phyloP scores from a whole-genome alignment of 2,888 invertebrate species.

The Melanophora roralis region DNA sequence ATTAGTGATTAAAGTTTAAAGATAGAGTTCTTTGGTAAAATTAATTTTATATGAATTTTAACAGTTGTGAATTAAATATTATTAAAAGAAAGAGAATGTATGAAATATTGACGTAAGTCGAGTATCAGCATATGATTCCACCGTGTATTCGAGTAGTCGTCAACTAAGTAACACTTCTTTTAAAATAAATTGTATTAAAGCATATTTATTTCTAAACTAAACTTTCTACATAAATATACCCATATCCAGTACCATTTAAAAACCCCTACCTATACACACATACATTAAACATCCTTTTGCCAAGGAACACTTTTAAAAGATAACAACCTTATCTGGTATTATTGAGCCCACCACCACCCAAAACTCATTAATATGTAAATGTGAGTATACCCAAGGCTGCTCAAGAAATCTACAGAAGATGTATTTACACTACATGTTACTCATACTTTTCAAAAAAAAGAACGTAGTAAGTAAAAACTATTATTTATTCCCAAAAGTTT shows the following conservation, averaged over 20 bases:
- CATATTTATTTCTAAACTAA: not conserved
- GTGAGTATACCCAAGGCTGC: constrained; percentile 8
- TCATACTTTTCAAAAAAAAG: not conserved
- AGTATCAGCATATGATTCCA: too few species aligned
- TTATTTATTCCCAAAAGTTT: constrained; percentile 75
- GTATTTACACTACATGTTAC: not conserved
- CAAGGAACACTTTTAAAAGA: constrained; percentile 48
- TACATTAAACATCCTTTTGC: constrained; percentile 31
- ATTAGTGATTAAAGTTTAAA: too few species aligned
- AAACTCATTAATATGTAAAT: not conserved
- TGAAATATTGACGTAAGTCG: too few species aligned
- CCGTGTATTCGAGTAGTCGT: not conserved
- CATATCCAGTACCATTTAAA: constrained; percentile 25
- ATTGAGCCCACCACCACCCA: not conserved
- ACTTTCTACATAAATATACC: constrained; percentile 45
- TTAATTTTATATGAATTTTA: too few species aligned
- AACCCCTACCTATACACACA: constrained; percentile 53
- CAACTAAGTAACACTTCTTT: not conserved
- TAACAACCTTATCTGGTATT: constrained; percentile 30
- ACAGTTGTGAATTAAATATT: too few species aligned
- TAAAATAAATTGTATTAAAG: not conserved
- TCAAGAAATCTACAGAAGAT: constrained; percentile 40
- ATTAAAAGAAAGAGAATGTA: too few species aligned
- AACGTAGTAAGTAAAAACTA: constrained; percentile 65
- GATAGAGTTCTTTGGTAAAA: too few species aligned